phyloP scores from a whole-genome alignment of 2,113 vertebrate species.

The Vanacampus margaritifer region DNA sequence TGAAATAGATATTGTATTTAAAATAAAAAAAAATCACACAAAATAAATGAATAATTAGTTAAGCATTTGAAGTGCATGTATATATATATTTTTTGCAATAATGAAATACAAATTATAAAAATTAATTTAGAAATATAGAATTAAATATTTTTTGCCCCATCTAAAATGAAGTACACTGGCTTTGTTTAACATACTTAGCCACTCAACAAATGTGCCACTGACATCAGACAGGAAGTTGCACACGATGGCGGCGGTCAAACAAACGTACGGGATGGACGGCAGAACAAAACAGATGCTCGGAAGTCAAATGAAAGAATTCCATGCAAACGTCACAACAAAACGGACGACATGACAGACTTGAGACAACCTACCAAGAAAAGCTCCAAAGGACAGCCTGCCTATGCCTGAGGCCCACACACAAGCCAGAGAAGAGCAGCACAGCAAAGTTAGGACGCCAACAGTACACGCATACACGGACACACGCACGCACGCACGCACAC shows the following conservation, averaged over 20 bases:
- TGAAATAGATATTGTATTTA: too few relatives aligned
- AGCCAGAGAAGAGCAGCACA: constrained; percentile 40
- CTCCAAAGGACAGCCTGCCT: constrained; percentile 87
- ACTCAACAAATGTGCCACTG: not conserved
- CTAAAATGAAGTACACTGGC: not conserved
- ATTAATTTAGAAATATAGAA: too few relatives aligned
- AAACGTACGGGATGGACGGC: not conserved
- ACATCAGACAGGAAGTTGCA: too few relatives aligned
- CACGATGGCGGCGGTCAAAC: not conserved
- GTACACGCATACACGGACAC: not conserved
- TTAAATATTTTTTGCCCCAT: too few relatives aligned
- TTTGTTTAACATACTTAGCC: not conserved
- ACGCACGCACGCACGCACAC: not conserved
- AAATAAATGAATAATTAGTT: too few relatives aligned
- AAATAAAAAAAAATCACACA: too few relatives aligned
- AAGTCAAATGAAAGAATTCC: not conserved
- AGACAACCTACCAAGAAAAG: constrained; percentile 86
- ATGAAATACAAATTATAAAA: too few relatives aligned
- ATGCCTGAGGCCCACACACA: constrained; percentile 73
- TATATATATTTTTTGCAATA: too few relatives aligned
- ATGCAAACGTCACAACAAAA: not conserved
- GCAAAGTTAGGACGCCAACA: not conserved
- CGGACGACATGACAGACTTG: constrained; percentile 16
- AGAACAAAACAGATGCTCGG: not conserved
- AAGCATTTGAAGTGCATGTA: too few relatives aligned